phyloP scores from a whole-genome alignment of 2,888 invertebrate genomes.

The Neelides folsomi region DNA sequence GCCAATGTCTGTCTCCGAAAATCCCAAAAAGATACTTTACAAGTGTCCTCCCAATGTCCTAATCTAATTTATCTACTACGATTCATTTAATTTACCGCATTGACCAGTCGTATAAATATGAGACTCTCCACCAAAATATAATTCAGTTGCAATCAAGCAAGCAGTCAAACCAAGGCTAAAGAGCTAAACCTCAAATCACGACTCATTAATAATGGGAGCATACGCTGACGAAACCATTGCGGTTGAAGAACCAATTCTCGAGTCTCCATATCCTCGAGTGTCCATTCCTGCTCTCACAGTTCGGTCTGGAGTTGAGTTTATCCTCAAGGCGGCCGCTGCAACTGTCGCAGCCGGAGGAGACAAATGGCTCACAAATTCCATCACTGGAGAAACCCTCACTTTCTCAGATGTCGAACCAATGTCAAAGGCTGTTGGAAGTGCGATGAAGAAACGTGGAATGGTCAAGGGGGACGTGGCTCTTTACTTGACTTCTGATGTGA shows the following conservation, averaged over 20 bases:
- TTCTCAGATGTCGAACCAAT: constrained; percentile 24
- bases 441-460: constrained; percentile 25
- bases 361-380: constrained; percentile 29
- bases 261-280: constrained; percentile 20
- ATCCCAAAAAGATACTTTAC: no score
- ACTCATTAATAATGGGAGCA: no score
- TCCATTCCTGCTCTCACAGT: constrained; percentile 18
- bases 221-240: neutral
- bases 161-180: no score
- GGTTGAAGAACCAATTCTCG: constrained; percentile 16
- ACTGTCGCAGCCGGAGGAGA: constrained; percentile 15
- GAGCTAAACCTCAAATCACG: no score
- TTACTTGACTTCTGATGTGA: constrained; percentile 27
- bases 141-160: no score
- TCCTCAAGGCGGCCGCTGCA: constrained; percentile 18
- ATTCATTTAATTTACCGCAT: no score
- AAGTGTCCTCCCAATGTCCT: no score
- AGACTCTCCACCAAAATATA: no score
- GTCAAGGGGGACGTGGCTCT: constrained; percentile 24
- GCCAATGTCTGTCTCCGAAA: no score
- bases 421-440: constrained; percentile 20
- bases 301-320: constrained; percentile 17
- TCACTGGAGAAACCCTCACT: constrained; percentile 18
- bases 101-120: no score
- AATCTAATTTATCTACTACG: no score